Percentiles rank a stretch among this genome's conserved stretches.
Conservation (phyloP, 2,113 vertebrate species). For the Uria aalge region DNA sequence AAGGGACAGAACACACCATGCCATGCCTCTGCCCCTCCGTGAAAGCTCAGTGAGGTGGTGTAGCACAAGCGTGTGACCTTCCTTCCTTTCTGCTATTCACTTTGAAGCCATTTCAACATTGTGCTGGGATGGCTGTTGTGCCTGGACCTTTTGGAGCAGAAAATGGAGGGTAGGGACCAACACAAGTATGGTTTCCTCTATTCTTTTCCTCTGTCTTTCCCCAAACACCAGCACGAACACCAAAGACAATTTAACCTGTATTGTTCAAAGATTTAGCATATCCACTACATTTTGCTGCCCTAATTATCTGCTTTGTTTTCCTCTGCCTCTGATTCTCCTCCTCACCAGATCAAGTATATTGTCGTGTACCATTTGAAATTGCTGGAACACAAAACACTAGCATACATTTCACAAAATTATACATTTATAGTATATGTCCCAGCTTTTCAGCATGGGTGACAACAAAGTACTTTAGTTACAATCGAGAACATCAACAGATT, state of each 20-base stretch:
- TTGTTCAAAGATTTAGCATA: neutral
- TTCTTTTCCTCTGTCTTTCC: neutral
- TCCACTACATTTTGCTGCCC: neutral
- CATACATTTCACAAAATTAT: conserved; percentile 28
- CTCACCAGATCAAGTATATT: neutral
- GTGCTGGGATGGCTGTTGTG: neutral
- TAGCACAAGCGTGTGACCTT: neutral
- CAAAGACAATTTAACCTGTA: neutral
- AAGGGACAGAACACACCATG: neutral
- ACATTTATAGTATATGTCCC: conserved; percentile 26
- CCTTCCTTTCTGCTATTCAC: neutral
- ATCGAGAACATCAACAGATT: conserved; percentile 74
- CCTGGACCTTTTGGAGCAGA: neutral
- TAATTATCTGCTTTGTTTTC: neutral
- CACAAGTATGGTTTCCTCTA: neutral
- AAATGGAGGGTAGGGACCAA: neutral
- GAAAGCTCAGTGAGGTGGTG: neutral
- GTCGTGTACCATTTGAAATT: neutral
- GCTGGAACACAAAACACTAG: neutral
- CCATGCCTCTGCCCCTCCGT: neutral
- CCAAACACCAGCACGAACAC: neutral
- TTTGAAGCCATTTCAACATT: neutral
- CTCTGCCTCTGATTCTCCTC: neutral
- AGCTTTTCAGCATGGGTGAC: conserved; percentile 35
- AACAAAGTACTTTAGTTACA: conserved; percentile 57